Evolutionary conservation across 1,140 invertebrate species (phyloP), one percentile per base, ranked within the genome.

Genomic region (Drosophila grimshawi): DNA sequence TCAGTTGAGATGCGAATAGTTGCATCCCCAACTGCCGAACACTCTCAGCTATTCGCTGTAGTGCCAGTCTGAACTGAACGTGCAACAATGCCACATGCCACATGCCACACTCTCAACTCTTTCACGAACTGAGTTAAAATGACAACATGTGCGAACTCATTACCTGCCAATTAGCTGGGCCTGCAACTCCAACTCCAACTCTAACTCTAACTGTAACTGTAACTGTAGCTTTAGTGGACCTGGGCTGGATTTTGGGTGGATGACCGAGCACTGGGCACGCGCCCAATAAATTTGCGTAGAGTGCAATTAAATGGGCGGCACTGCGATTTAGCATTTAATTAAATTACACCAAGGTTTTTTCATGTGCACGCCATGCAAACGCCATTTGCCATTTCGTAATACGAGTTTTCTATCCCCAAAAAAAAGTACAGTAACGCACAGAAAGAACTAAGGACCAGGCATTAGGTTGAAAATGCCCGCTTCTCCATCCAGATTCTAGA

Each of bases 191-290:
- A 19, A 19, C 19, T 19, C 19, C 32, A 57, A 32, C 35, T 19
- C 19, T 1, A 19, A 19, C 19, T 19, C 19, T 19, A 19, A 19
- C 19, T 10, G 33, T 19, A 61, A 5, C 29, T 10, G 27, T 10
- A 10, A 32, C 43, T 2, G 32, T 11, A 5, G 43, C 10, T n/a
- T 30, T n/a, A 5, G 5, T 11, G 53, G 37, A 37, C 3, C 5
- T 5, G 49, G 27, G 27, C 19, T 37, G 5, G 19, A 11, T 45
- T 57, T 11, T n/a, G 30, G 30, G 4, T 27, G 53, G 53, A 2
- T 66, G 69, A 66, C 70, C 71, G 35, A 62, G 71, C 66, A 62
- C 63, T 75, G 39, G 48, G 71, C 71, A 75, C 71, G 71, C 66
- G 43, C 43, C 71, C 32, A 59, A 69, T 75, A 69, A 75, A 75